phyloP scores from a whole-genome alignment of 2,797 vertebrate species.

The Cynopterus sphinx region DNA sequence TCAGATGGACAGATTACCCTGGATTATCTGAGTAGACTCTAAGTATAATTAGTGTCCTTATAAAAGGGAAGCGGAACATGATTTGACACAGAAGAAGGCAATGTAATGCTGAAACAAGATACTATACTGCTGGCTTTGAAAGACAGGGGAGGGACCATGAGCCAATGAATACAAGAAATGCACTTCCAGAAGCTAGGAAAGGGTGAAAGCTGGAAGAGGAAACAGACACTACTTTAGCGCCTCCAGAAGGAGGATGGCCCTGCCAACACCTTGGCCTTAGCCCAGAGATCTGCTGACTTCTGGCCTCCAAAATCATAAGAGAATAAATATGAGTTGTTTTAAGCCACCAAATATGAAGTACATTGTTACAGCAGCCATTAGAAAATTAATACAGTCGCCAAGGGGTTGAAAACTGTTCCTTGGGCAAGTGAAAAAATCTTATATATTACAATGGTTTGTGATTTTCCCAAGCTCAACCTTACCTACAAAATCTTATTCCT shows the following conservation, averaged over 20 bases:
- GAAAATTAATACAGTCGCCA: not conserved
- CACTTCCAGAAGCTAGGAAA: not conserved
- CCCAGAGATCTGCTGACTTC: not conserved
- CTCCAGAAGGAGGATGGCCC: not conserved
- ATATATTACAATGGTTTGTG: not conserved
- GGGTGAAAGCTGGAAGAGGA: not conserved
- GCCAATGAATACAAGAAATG: not conserved
- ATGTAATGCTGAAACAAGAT: not conserved
- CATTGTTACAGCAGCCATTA: not conserved
- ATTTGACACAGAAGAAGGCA: not conserved
- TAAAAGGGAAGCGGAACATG: not conserved
- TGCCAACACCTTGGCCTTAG: not conserved
- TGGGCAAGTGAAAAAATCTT: not conserved
- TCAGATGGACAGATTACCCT: not conserved
- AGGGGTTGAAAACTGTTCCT: not conserved
- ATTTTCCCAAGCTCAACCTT: not conserved
- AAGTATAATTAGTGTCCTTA: not conserved
- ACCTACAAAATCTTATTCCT: not conserved
- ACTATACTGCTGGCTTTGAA: not conserved
- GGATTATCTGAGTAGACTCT: not conserved
- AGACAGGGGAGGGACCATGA: not conserved
- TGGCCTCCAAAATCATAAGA: not conserved
- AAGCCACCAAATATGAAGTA: not conserved
- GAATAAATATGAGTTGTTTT: not conserved
- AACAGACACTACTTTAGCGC: rapidly evolving